Evolutionary conservation across 1,140 invertebrate species (phyloP).

Genomic region (Metopolophium dirhodum): DNA sequence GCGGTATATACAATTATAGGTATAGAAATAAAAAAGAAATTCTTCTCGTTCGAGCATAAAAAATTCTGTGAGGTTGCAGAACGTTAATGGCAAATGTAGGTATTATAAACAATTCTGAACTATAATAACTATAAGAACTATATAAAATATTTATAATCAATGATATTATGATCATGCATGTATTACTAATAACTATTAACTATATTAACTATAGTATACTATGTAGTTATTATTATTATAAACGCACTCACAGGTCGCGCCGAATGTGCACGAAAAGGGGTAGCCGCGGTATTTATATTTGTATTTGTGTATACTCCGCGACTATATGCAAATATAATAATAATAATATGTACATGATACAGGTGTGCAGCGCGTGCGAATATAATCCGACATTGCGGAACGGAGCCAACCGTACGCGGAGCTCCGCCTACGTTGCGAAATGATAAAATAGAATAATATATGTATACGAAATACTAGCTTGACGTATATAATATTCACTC

Average conservation of each 20-base stretch:
- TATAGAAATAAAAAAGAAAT: too few relatives aligned
- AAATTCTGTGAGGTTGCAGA: too few relatives aligned
- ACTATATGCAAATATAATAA: not conserved
- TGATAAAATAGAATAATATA: not conserved
- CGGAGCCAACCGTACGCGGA: constrained; percentile 49
- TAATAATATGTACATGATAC: not conserved
- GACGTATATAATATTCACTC: constrained; percentile 11
- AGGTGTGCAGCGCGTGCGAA: constrained; percentile 2
- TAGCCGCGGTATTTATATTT: not conserved
- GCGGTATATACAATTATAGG: too few relatives aligned
- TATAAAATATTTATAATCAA: too few relatives aligned
- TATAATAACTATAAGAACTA: too few relatives aligned
- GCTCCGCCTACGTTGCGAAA: constrained; percentile 45
- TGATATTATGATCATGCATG: too few relatives aligned
- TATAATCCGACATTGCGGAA: constrained; percentile 47
- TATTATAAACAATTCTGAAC: too few relatives aligned
- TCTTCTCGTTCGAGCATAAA: too few relatives aligned
- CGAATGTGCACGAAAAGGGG: not conserved
- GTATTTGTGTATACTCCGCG: not conserved
- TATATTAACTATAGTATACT: too few relatives aligned
- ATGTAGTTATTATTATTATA: not conserved
- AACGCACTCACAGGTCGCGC: not conserved
- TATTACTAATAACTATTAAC: too few relatives aligned
- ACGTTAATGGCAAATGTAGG: too few relatives aligned
- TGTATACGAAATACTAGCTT: not conserved